These are phyloP conservation scores for Pseudorectes ferrugineus DNA, from an alignment of 2,113 vertebrate genomes.

Conservation along the genomic window DNA sequence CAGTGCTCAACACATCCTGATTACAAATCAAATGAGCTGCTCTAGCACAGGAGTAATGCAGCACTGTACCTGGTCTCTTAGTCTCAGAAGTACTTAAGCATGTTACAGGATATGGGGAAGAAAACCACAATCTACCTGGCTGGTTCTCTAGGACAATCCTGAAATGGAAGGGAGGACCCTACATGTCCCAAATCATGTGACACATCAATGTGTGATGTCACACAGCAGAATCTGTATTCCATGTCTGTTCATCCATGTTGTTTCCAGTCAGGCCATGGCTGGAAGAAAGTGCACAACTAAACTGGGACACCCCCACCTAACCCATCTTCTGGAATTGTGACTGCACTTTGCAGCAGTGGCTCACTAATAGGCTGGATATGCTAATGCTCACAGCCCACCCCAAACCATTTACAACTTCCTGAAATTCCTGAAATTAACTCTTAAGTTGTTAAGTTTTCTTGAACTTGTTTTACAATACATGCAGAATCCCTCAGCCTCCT, in stretches of 20 bases:
- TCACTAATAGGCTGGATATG: not conserved
- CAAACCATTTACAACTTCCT: not conserved
- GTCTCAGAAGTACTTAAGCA: not conserved
- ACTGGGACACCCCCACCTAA: not conserved
- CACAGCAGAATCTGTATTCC: not conserved
- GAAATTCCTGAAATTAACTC: not conserved
- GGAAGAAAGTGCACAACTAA: not conserved
- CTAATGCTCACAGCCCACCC: not conserved
- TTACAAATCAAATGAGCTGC: not conserved
- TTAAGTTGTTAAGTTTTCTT: not conserved
- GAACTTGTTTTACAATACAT: not conserved
- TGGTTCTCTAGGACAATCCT: not conserved
- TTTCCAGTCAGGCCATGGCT: not conserved
- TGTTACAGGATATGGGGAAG: not conserved
- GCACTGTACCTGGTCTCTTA: not conserved
- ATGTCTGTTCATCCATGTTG: rapidly evolving
- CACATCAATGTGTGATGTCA: not conserved
- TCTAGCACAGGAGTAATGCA: not conserved
- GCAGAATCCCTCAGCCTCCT: not conserved
- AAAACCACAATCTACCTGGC: not conserved
- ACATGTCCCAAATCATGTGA: not conserved
- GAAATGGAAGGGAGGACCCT: not conserved
- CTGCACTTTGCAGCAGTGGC: not conserved
- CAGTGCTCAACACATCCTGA: not conserved
- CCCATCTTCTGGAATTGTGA: not conserved